These are phyloP conservation scores for Diaprepes abbreviatus DNA, from an alignment of 2,888 invertebrate species.

Conservation along the genomic window DNA sequence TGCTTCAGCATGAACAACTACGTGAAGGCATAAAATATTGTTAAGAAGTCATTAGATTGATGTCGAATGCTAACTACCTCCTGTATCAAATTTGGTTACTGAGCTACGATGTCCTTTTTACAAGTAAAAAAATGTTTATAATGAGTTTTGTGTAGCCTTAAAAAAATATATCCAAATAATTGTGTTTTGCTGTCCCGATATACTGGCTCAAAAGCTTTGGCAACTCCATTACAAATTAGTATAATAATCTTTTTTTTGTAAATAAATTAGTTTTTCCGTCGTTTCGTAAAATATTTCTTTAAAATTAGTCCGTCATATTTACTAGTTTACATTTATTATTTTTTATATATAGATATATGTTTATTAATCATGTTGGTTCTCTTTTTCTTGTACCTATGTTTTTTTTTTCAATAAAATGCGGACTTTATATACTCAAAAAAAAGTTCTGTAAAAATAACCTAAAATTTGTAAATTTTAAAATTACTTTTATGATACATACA, in stretches of 20 bases:
- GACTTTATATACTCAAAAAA: not conserved
- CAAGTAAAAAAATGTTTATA: too few relatives aligned
- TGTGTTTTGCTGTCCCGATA: conserved; percentile 8
- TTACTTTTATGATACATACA: too few relatives aligned
- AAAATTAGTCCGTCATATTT: conserved; percentile 38
- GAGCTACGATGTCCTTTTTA: too few relatives aligned
- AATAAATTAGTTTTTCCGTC: conserved; percentile 37
- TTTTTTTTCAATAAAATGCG: conserved; percentile 17
- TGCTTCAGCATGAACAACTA: too few relatives aligned
- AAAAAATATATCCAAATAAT: conserved; percentile 26
- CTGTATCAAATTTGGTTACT: too few relatives aligned
- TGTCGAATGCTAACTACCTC: too few relatives aligned
- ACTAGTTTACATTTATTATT: conserved; percentile 38
- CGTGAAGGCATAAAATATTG: too few relatives aligned
- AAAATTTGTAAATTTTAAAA: too few relatives aligned
- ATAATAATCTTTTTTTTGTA: conserved; percentile 32
- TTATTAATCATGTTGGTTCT: conserved; percentile 29
- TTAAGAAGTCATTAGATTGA: too few relatives aligned
- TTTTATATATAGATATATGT: conserved; percentile 44
- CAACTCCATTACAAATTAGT: conserved; percentile 48
- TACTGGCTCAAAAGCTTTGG: conserved; percentile 40
- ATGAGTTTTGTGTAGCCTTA: too few relatives aligned
- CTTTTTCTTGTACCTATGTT: conserved; percentile 26
- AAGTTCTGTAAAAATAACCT: conserved; percentile 14
- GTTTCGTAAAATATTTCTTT: conserved; percentile 38